These are phyloP conservation scores for Polydrusus cervinus DNA, from an alignment of 2,888 invertebrate genomes.

Conservation along the genomic window DNA sequence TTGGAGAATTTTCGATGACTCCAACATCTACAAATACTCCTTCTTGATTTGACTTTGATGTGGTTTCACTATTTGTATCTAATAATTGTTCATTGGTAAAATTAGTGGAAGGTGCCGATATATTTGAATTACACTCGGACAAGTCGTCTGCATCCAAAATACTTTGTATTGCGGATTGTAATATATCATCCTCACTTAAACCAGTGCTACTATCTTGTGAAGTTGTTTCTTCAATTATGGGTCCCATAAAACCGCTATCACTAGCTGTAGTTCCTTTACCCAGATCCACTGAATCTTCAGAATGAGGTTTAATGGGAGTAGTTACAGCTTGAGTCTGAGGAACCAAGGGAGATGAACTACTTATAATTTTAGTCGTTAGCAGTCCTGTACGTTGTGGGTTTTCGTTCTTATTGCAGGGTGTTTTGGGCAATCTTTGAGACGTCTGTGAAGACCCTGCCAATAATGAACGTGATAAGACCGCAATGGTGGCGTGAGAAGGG, in stretches of 20 bases:
- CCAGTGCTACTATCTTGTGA: slow-evolving; percentile 15
- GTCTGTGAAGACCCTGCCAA: neutral
- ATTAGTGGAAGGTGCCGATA: neutral
- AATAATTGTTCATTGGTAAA: neutral
- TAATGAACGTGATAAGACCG: slow-evolving; percentile 14
- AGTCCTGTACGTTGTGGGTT: neutral
- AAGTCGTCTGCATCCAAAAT: slow-evolving; percentile 30
- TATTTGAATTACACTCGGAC: slow-evolving; percentile 11
- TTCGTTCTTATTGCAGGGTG: neutral
- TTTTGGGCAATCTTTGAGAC: neutral
- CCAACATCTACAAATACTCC: neutral
- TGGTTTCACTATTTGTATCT: neutral
- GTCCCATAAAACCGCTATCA: neutral
- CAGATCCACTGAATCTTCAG: neutral
- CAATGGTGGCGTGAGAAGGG: slow-evolving; percentile 13
- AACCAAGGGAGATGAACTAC: neutral
- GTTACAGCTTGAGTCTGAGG: neutral
- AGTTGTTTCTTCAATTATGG: neutral
- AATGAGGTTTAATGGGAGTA: neutral
- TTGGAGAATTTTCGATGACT: neutral
- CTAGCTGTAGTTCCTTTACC: neutral
- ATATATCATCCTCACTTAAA: slow-evolving; percentile 39
- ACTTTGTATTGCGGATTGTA: slow-evolving; percentile 45
- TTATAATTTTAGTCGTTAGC: neutral
- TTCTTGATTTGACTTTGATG: neutral